These are phyloP conservation scores for Agrypnia vestita DNA, from an alignment of 1,140 invertebrate genomes.

Conservation along the genomic window DNA sequence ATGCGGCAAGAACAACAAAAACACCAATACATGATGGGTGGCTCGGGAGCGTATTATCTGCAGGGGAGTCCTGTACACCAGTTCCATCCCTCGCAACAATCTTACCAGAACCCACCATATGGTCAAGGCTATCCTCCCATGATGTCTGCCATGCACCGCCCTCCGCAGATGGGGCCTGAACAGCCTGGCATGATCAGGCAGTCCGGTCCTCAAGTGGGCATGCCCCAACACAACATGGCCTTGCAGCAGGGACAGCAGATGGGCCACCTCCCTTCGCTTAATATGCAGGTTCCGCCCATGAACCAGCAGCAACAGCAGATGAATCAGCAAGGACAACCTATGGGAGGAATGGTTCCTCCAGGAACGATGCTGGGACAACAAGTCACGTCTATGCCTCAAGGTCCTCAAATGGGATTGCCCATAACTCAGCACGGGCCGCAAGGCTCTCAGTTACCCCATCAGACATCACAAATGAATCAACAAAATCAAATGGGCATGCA, in stretches of 20 bases:
- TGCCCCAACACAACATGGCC: slow-evolving; percentile 65
- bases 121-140: slow-evolving; percentile 57
- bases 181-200: slow-evolving; percentile 54
- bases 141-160: slow-evolving; percentile 57
- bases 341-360: slow-evolving; percentile 33
- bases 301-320: slow-evolving; percentile 58
- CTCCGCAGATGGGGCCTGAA: slow-evolving; percentile 52
- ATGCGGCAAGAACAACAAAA: slow-evolving; percentile 95
- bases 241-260: slow-evolving; percentile 64
- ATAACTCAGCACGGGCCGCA: slow-evolving; percentile 62
- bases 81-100: slow-evolving; percentile 65
- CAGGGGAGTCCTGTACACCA: slow-evolving; percentile 70
- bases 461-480: slow-evolving; percentile 61
- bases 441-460: slow-evolving; percentile 58
- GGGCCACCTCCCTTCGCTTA: slow-evolving; percentile 65
- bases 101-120: slow-evolving; percentile 52
- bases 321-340: slow-evolving; percentile 48
- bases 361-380: slow-evolving; percentile 23
- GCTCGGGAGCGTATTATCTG: slow-evolving; percentile 73
- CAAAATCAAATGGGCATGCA: slow-evolving; percentile 51
- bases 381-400: slow-evolving; percentile 39
- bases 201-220: slow-evolving; percentile 58
- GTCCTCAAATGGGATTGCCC: slow-evolving; percentile 56
- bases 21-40: slow-evolving; percentile 86
- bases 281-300: slow-evolving; percentile 64